Percentiles rank a stretch among this genome's conserved stretches.
Conservation (phyloP, 2,113 vertebrate species). For the Aegithalos caudatus region DNA sequence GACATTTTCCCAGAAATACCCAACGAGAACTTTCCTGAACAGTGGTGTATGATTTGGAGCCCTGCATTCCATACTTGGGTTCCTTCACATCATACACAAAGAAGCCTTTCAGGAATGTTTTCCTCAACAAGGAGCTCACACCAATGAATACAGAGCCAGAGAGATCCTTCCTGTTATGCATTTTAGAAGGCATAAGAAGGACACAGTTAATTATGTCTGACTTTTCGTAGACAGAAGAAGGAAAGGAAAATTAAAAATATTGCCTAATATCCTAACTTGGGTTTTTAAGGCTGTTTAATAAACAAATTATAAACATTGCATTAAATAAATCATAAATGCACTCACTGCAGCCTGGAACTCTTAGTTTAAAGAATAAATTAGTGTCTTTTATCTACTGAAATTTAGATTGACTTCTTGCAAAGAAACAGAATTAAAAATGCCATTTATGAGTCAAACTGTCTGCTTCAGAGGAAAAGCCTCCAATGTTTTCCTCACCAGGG, state of each 20-base stretch:
- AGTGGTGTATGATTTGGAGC: neutral
- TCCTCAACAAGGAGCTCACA: neutral
- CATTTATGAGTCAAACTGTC: neutral
- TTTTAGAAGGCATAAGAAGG: neutral
- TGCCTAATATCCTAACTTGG: neutral
- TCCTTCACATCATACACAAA: neutral
- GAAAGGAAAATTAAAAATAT: neutral
- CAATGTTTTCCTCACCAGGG: neutral
- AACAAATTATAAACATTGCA: accelerated
- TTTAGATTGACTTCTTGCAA: neutral
- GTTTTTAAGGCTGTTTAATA: neutral
- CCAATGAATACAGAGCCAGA: neutral
- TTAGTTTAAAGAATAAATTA: neutral
- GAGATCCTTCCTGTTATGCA: neutral
- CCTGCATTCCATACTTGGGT: neutral
- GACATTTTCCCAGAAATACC: neutral
- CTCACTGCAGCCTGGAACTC: neutral
- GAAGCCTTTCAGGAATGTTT: neutral
- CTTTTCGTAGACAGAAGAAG: too few relatives aligned
- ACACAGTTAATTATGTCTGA: neutral
- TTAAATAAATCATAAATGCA: neutral
- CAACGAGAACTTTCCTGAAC: neutral
- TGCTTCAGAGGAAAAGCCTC: neutral
- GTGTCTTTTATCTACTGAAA: neutral
- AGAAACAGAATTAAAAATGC: neutral